Percentiles rank a stretch among this genome's conserved stretches.
Conservation (phyloP, 2,888 invertebrate genomes). For the Physocephala rufipes region DNA sequence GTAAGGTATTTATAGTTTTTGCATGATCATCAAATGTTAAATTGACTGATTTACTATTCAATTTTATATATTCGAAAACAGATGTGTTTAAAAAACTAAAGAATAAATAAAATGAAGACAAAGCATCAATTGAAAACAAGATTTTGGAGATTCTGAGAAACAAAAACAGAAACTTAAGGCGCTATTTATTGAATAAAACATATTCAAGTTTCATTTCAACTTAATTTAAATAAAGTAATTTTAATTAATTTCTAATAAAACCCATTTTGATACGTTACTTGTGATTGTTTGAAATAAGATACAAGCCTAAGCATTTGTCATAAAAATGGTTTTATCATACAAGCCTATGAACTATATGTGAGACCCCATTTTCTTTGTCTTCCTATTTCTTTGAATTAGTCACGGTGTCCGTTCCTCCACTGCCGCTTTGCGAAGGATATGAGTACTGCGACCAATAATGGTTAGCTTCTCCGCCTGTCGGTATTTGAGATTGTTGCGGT, state of each 20-base stretch:
- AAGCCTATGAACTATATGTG: conserved; percentile 29
- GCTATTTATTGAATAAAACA: conserved; percentile 19
- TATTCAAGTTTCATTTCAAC: conserved; percentile 13
- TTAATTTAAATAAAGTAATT: conserved; percentile 19
- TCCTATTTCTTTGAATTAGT: conserved; percentile 23
- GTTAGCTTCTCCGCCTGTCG: conserved; percentile 54
- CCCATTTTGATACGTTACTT: neutral
- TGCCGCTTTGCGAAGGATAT: conserved; percentile 58
- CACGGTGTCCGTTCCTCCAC: conserved; percentile 21
- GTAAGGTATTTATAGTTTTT: neutral
- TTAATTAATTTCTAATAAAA: conserved; percentile 27
- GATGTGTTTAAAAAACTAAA: neutral
- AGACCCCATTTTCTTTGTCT: conserved; percentile 26
- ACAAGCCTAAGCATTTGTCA: conserved; percentile 14
- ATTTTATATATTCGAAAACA: conserved; percentile 5
- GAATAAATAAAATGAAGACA: neutral
- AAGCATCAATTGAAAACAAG: neutral
- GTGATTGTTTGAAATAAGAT: conserved; percentile 14
- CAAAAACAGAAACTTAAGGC: conserved; percentile 4
- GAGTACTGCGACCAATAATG: conserved; percentile 65
- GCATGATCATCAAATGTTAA: neutral
- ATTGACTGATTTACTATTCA: neutral
- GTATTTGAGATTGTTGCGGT: conserved; percentile 46
- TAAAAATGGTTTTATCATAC: conserved; percentile 29
- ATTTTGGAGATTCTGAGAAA: neutral